A percentile compares a stretch with the other conserved stretches of the same genome.
Evolutionary conservation across 2,797 vertebrate species (phyloP).

Genomic region (Sitta carolinensis): DNA sequence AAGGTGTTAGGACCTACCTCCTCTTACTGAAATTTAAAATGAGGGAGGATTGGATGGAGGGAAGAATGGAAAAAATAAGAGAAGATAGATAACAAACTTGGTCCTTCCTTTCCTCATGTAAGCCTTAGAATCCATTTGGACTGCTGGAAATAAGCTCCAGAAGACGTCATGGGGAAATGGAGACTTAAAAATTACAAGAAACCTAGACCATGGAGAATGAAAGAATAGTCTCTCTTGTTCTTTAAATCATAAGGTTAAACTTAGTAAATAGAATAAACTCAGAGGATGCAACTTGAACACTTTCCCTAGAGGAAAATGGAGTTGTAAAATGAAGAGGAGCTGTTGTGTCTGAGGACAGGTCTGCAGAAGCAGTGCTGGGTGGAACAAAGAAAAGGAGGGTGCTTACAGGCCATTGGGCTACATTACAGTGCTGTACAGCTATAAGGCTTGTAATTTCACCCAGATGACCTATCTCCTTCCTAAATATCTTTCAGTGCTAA

Average conservation of each 20-base stretch:
- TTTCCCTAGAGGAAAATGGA: background rate
- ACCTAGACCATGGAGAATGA: background rate
- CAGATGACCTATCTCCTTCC: conserved; percentile 25
- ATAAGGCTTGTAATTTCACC: background rate
- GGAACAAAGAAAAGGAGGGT: background rate
- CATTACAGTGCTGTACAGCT: background rate
- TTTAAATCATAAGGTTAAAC: background rate
- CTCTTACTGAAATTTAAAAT: background rate
- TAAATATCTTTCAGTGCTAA: conserved; percentile 85
- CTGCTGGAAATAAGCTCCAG: background rate
- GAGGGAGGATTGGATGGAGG: background rate
- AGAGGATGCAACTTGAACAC: background rate
- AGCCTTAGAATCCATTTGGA: background rate
- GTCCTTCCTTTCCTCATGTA: background rate
- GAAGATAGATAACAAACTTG: background rate
- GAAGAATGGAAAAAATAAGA: background rate
- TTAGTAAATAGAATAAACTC: background rate
- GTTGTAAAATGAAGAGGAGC: background rate
- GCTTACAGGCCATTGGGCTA: accelerated
- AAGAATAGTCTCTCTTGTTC: background rate
- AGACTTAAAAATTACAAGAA: background rate
- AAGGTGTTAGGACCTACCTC: background rate
- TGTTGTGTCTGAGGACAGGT: accelerated
- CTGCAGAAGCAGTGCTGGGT: background rate
- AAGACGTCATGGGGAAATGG: background rate